Percentiles rank a stretch among this genome's conserved stretches.
Evolutionary conservation across 2,797 vertebrate species (phyloP).

Genomic region (Sylvilagus floridanus): DNA sequence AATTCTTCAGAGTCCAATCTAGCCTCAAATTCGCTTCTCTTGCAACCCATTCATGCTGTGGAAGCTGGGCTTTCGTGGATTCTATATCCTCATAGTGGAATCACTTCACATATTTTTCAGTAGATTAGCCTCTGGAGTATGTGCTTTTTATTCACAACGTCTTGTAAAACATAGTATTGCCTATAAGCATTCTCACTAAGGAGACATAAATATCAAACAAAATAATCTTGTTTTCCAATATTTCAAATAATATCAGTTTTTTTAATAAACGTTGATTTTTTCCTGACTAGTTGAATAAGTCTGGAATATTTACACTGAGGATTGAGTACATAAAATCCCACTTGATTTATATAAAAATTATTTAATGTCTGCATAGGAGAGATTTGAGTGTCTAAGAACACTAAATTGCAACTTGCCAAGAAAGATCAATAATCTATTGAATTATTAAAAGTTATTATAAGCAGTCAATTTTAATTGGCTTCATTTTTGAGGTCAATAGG

Average conservation of each 20-base stretch:
- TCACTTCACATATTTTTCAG: conserved; percentile 82
- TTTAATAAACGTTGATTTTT: conserved; percentile 24
- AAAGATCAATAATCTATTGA: conserved; percentile 53
- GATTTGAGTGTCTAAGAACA: conserved; percentile 36
- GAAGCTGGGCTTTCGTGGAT: conserved; percentile 77
- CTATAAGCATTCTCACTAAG: conserved; percentile 58
- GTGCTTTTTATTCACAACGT: conserved; percentile 76
- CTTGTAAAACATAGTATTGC: conserved; percentile 50
- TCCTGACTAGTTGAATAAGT: not conserved
- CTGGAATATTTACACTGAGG: conserved; percentile 44
- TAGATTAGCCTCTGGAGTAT: conserved; percentile 80
- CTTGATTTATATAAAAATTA: conserved; percentile 40
- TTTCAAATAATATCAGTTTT: conserved; percentile 65
- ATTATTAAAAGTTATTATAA: conserved; percentile 71
- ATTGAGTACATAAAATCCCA: conserved; percentile 32
- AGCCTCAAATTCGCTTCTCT: conserved; percentile 74
- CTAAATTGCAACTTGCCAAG: conserved; percentile 31
- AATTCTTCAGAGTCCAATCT: conserved; percentile 87
- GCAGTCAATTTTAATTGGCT: conserved; percentile 61
- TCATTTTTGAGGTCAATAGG: conserved; percentile 64
- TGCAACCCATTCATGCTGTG: conserved; percentile 56
- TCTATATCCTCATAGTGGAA: conserved; percentile 64
- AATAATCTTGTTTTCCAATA: conserved; percentile 68
- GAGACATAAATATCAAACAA: conserved; percentile 82
- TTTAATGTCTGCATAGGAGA: conserved; percentile 5